Conservation (phyloP, 2,888 invertebrate genomes). For the Willowsia nigromaculata region DNA sequence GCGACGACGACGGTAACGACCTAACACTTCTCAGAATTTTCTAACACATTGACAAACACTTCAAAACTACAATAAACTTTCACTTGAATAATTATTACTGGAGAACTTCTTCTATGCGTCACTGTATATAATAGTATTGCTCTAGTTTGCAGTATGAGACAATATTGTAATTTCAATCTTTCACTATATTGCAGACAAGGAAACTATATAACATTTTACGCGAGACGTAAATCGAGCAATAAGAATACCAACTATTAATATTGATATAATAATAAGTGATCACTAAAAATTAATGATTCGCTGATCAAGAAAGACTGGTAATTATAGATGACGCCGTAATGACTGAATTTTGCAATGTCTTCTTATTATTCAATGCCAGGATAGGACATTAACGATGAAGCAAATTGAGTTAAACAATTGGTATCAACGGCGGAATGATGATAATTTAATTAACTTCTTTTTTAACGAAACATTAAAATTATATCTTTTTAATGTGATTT, state of each 20-base stretch:
- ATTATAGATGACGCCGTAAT: not conserved
- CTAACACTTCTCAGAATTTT: not conserved
- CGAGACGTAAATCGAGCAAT: not conserved
- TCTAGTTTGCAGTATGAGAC: not conserved
- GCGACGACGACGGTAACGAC: not conserved
- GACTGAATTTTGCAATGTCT: not conserved
- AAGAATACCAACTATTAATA: not conserved
- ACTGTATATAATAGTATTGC: not conserved
- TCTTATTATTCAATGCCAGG: not conserved
- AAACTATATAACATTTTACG: not conserved
- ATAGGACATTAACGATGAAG: not conserved
- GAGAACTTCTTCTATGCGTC: not conserved
- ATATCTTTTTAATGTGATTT: not conserved
- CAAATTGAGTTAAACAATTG: not conserved
- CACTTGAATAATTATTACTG: not conserved
- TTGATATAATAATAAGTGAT: conserved; percentile 6
- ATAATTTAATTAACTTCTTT: not conserved
- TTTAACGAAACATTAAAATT: not conserved
- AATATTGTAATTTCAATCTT: not conserved
- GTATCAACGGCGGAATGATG: not conserved
- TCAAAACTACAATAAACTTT: not conserved
- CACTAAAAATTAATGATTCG: conserved; percentile 56
- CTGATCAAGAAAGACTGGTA: conserved; percentile 61
- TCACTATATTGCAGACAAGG: not conserved
- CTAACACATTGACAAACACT: not conserved